Base-by-base conservation (phyloP, 2,888 invertebrate species). In the Drosophila setosimentum region DNA sequence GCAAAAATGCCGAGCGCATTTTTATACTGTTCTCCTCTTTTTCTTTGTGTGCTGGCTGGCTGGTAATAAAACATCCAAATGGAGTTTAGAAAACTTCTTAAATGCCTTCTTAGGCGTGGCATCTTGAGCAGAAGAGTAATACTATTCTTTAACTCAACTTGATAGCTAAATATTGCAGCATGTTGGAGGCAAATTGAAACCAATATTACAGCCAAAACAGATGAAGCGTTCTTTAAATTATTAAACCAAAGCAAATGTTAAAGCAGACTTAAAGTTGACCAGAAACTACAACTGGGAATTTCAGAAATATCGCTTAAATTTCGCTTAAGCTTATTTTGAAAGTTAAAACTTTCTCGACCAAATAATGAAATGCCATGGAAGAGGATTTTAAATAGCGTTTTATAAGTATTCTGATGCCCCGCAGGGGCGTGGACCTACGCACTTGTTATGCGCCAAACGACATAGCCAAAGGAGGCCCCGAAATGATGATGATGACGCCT, bases 71-170 rank as follows among this genome's bases (percentile, higher is more conserved):
- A 87, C 87, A 90, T 88, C 75, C 83, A 90, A 87, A 87, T 87
- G 83, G 88, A 87, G 87, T 90, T 87, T 83, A 88, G 87, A 73
- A 90, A 90, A 86, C 71, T 86, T 87, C 82, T 89, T 89, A 85
- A 85, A 85, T 87, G 85, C 87, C 63, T 82, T 73, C 65, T 73
- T 69, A 49, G 66, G 65, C 68, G 57, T 61, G 68, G 59, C 54
- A 27, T 35, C 45, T n/a, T 40, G 33, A 16, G 35, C 57, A 7
- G 24, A 11, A 16, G 27, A 37, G 42, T 27, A 49, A 50, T 30
- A 48, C 27, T 24, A 35, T 33, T 21, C 24, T 57, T 63, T 21
- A 55, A 54, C 29, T 10, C 11, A 16, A 37, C 30, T 18, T 27
- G 48, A 68, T 57, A 16, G 16, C 16, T 30, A 30, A 24, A 42